Evolutionary conservation across 2,113 vertebrate genomes (phyloP), one percentile per base, ranked within the genome.

Genomic region (Chaetodon trifascialis): DNA sequence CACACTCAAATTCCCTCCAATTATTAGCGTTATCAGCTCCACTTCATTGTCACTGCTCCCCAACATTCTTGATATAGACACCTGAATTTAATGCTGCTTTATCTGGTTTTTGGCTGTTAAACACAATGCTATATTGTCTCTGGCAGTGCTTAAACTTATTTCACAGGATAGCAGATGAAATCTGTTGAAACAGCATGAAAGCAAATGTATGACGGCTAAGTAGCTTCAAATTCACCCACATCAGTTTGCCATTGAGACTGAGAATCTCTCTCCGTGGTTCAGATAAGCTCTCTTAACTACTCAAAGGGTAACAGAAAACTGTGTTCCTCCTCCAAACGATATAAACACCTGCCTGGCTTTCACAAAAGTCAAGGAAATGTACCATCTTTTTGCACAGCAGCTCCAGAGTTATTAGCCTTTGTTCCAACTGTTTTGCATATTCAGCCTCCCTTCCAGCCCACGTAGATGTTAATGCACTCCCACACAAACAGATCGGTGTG

Each of bases 401-500:
- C 89, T 94, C 84, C 84, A 91, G 89, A 93, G 88, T 92, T 94
- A 92, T 93, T 92, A 87, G 90, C 92, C 87, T 94, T 94, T 95
- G 93, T 94, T 94, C 86, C 73, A 93, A 89, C 92, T 86, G 89
- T 89, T 95, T 95, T 95, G 91, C 95, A 95, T 95, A 94, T 95
- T 94, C 93, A 87, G 90, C 93, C 91, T 92, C 87, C 91, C 87
- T 83, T 90, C 85, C 92, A 91, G 91, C 95, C 95, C 94, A 95
- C 94, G 84, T 93, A 89, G 88, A 95, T 95, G 94, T 95, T 95
- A 95, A 95, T 94, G 92, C 92, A 95, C 95, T 92, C 95, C 95
- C 94, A 95, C 94, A 94, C 94, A 94, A 94, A 95, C 95, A 95
- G 93, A 94, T 92, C 93, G 91, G 93, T 94, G 93, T 93, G 91